Evolutionary conservation across 2,113 vertebrate species (phyloP).

Genomic region (Laterallus jamaicensis): DNA sequence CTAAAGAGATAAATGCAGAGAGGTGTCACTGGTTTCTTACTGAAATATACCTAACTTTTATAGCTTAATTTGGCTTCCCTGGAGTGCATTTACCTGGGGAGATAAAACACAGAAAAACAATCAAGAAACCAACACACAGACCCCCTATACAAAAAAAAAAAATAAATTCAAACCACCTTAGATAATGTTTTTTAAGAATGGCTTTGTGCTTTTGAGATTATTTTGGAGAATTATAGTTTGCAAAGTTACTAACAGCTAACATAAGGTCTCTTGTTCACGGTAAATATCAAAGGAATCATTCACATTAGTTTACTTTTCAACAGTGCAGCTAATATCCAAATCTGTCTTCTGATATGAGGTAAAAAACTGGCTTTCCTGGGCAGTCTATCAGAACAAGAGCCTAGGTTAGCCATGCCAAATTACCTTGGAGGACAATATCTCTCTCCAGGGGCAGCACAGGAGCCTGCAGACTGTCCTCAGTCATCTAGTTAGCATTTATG

Average conservation of each 20-base stretch:
- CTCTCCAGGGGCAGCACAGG: neutral
- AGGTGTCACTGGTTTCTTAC: neutral
- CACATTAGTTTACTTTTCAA: neutral
- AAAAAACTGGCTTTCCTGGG: neutral
- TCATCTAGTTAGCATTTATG: neutral
- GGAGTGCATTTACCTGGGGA: neutral
- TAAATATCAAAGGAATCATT: neutral
- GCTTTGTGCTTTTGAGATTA: neutral
- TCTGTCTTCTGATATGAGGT: neutral
- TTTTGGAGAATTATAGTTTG: neutral
- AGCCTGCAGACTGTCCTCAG: neutral
- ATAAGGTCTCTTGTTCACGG: neutral
- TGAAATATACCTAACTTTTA: neutral
- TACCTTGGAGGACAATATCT: neutral
- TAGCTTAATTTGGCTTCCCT: neutral
- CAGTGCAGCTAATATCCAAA: neutral
- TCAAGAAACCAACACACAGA: rapidly evolving
- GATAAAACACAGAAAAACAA: neutral
- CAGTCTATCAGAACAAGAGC: neutral
- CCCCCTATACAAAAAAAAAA: neutral
- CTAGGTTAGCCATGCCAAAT: neutral
- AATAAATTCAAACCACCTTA: neutral
- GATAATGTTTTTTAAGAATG: neutral
- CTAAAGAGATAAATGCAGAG: neutral
- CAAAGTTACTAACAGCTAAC: neutral